These are phyloP conservation scores for Apteryx mantelli DNA, from an alignment of 2,113 vertebrate genomes.

Conservation along the genomic window DNA sequence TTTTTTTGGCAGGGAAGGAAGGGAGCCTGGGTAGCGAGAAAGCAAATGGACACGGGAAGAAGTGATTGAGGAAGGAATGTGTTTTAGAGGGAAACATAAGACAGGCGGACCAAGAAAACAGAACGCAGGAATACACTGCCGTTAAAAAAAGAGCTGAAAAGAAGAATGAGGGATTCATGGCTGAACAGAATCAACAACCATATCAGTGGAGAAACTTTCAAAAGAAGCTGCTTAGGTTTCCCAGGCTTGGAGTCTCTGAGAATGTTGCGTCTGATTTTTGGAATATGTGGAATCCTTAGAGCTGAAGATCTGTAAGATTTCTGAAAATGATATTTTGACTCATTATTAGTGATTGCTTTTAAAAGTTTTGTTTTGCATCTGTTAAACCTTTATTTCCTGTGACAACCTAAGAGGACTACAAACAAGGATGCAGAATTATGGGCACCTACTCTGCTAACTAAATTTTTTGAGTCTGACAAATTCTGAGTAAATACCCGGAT, in stretches of 20 bases:
- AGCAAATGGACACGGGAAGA: rapidly evolving
- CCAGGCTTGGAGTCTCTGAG: not conserved
- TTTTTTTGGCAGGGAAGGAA: not conserved
- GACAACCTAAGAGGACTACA: not conserved
- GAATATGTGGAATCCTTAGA: not conserved
- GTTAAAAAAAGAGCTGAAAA: not conserved
- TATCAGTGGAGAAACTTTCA: not conserved
- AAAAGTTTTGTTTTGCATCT: not conserved
- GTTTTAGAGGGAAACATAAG: not conserved
- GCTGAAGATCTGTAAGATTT: not conserved
- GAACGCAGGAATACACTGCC: not conserved
- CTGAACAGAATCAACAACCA: not conserved
- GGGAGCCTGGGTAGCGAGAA: not conserved
- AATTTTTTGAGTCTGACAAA: not conserved
- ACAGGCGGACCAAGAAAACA: not conserved
- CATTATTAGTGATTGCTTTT: not conserved
- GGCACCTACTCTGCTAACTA: not conserved
- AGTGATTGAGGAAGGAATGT: not conserved
- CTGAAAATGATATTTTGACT: not conserved
- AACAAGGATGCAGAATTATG: not conserved
- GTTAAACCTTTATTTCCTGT: not conserved
- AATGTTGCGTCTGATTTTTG: not conserved
- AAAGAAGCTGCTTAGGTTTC: not conserved
- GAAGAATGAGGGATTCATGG: not conserved
- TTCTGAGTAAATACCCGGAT: not conserved